Evolutionary conservation across 2,888 invertebrate species (phyloP), one percentile per base, ranked within the genome.

Genomic region (Priocnemis perturbator): DNA sequence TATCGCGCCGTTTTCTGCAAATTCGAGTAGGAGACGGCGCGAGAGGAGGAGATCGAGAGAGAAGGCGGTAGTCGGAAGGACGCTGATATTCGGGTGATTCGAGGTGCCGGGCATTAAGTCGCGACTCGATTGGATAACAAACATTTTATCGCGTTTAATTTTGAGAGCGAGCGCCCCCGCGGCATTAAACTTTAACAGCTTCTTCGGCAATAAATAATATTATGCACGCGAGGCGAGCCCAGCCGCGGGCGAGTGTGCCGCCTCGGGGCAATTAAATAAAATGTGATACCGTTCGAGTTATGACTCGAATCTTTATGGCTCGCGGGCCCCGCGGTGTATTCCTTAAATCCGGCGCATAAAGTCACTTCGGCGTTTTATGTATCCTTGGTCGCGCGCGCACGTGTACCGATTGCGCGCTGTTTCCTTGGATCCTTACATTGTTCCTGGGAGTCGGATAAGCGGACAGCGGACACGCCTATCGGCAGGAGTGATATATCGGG

Each of bases 81-180:
- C 37, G 7, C 37, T 37, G 37, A 37, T 37, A 37, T 37, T 37
- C 37, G 11, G 37, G 37, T 37, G 37, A 37, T 37, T 37, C 37
- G 37, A 37, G 37, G 37, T 37, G 37, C 11, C 37, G 37, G 14
- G 37, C 37, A 37, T 37, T 37, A 37, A 37, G 37, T 37, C 17
- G 17, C 73, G 73, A 70, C 81, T 78, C 83, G 84, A 87, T 87
- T 87, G 87, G 87, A 86, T 85, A 85, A 85, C 86, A 87, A 88
- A 88, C 88, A 86, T 89, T 88, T 89, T 88, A 88, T 89, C 87
- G 88, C 84, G 85, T 85, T 88, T 88, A 88, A 88, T 88, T 88
- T 86, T 81, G 83, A 81, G 83, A 86, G 81, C 81, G 78, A 82
- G 81, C 78, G 78, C 77, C 73, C 77, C 74, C 77, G 81, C 65